Conservation (phyloP, 2,888 invertebrate species). For the Aricia artaxerxes region DNA sequence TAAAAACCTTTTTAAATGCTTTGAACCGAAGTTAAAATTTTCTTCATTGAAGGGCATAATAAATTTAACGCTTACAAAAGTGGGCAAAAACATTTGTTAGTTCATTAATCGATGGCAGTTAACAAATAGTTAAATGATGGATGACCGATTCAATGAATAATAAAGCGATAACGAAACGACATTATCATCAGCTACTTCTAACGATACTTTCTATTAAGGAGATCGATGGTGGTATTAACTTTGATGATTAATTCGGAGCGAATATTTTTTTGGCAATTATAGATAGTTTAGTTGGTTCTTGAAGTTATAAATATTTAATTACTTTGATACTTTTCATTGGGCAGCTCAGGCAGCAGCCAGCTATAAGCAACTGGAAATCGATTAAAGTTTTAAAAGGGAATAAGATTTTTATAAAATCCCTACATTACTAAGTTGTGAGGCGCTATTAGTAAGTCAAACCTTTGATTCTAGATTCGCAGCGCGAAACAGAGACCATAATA, state of each 20-base stretch:
- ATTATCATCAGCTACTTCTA: neutral
- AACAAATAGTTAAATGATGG: slow-evolving; percentile 19
- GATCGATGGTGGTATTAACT: neutral
- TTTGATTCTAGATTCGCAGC: no score
- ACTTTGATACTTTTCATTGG: no score
- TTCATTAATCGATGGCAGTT: slow-evolving; percentile 12
- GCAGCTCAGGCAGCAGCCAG: no score
- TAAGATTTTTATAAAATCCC: no score
- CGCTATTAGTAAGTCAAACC: no score
- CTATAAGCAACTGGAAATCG: no score
- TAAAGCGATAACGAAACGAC: slow-evolving; percentile 9
- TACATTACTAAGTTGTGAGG: no score
- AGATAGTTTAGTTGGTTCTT: no score
- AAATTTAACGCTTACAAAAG: slow-evolving; percentile 14
- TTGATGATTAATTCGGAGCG: neutral
- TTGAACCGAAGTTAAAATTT: neutral
- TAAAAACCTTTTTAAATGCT: neutral
- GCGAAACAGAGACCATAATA: no score
- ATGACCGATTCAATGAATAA: slow-evolving; percentile 21
- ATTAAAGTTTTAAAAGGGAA: no score
- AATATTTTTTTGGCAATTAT: no score
- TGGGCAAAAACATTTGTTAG: slow-evolving; percentile 10
- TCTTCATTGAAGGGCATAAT: neutral
- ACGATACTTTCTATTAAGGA: neutral
- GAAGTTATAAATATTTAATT: no score